These are phyloP conservation scores for Alethe diademata DNA, from an alignment of 2,113 vertebrate genomes.

Conservation along the genomic window DNA sequence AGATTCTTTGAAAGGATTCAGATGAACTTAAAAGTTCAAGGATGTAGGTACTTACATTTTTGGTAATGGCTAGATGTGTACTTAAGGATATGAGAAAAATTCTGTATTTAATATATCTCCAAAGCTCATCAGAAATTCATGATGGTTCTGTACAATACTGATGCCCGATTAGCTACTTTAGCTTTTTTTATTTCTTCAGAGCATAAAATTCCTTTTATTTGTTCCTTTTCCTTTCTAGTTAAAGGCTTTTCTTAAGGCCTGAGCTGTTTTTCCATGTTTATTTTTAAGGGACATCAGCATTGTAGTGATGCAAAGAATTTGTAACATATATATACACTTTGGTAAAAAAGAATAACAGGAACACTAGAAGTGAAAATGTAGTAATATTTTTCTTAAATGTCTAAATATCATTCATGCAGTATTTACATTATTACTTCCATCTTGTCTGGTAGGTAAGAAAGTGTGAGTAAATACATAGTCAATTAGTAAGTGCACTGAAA, in stretches of 20 bases:
- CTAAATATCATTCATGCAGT: neutral
- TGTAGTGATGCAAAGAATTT: neutral
- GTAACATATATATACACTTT: neutral
- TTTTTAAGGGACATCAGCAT: slow-evolving; percentile 42
- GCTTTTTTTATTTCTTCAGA: neutral
- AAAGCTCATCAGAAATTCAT: neutral
- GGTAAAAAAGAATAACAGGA: neutral
- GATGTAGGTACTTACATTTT: neutral
- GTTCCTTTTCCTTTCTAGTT: neutral
- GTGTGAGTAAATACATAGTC: neutral
- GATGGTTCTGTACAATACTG: neutral
- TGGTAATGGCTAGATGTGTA: neutral
- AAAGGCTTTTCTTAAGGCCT: neutral
- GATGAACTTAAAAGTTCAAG: neutral
- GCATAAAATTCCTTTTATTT: neutral
- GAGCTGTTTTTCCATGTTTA: slow-evolving; percentile 24
- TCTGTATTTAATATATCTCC: neutral
- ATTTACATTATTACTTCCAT: neutral
- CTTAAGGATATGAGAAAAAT: neutral
- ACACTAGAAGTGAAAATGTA: neutral
- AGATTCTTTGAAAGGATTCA: neutral
- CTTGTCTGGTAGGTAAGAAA: neutral
- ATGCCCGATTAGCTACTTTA: neutral
- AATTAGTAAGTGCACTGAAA: neutral
- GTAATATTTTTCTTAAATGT: neutral